phyloP scores from a whole-genome alignment of 2,888 invertebrate genomes.

The Polyommatus icarus region DNA sequence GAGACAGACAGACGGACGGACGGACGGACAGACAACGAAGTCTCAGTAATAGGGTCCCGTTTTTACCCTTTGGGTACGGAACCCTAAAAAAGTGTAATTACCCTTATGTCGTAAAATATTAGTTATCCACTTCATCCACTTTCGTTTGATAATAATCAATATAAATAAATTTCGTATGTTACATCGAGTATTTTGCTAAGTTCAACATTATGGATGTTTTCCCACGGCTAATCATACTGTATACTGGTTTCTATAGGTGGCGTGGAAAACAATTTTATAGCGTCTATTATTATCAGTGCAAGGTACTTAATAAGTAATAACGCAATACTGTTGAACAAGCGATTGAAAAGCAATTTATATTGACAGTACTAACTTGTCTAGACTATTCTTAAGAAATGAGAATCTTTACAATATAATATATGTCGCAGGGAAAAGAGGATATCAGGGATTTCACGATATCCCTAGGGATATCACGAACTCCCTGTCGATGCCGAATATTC shows the following conservation, averaged over 20 bases:
- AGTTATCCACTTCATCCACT: too few species aligned
- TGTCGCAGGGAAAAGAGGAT: too few species aligned
- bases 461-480: too few species aligned
- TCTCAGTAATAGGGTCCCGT: too few species aligned
- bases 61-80: too few species aligned
- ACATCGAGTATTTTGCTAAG: neutral
- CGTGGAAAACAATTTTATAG: conserved; percentile 25
- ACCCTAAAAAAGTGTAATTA: too few species aligned
- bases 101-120: neutral
- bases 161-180: neutral
- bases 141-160: neutral
- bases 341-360: conserved; percentile 6
- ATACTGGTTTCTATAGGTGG: conserved; percentile 12
- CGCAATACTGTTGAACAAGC: neutral
- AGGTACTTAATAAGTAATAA: neutral
- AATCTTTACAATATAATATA: neutral
- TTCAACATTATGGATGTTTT: conserved; percentile 11
- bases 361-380: neutral
- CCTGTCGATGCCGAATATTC: too few species aligned
- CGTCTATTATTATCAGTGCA: conserved; percentile 11
- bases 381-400: neutral
- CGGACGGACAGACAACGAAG: too few species aligned
- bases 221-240: conserved; percentile 4
- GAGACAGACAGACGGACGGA: too few species aligned
- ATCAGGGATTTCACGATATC: too few species aligned